phyloP scores from a whole-genome alignment of 2,113 vertebrate species.

The Myrmecophaga tridactyla region DNA sequence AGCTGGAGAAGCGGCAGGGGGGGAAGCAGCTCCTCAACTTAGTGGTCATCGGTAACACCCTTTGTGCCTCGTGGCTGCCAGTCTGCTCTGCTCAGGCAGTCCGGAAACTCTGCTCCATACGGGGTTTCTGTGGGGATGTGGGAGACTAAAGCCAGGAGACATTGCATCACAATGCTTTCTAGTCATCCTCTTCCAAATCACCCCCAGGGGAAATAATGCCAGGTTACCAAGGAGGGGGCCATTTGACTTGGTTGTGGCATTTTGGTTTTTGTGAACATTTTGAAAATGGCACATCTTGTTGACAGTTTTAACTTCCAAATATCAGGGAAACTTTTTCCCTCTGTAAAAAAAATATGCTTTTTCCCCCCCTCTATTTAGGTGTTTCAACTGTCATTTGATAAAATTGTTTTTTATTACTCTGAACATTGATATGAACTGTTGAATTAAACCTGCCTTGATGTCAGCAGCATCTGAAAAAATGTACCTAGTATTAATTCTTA shows the following conservation, averaged over 20 bases:
- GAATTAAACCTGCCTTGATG: slow-evolving; percentile 30
- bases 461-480: slow-evolving; percentile 34
- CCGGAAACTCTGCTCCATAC: neutral
- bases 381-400: slow-evolving; percentile 38
- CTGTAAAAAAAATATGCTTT: neutral
- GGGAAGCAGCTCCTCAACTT: slow-evolving; percentile 96
- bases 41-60: slow-evolving; percentile 93
- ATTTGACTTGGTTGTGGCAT: neutral
- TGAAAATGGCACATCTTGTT: neutral
- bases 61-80: neutral
- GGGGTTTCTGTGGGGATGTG: neutral
- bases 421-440: neutral
- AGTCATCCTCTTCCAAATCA: neutral
- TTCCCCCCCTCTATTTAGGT: neutral
- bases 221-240: neutral
- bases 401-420: slow-evolving; percentile 4
- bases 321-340: neutral
- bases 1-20: slow-evolving; percentile 96
- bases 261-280: slow-evolving; percentile 37
- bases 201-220: neutral
- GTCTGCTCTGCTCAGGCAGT: neutral
- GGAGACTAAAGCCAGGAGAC: neutral
- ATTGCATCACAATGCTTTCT: neutral
- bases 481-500: slow-evolving; percentile 61
- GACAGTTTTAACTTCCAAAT: neutral